phyloP scores from a whole-genome alignment of 2,888 invertebrate species.

The Tachina lurida region DNA sequence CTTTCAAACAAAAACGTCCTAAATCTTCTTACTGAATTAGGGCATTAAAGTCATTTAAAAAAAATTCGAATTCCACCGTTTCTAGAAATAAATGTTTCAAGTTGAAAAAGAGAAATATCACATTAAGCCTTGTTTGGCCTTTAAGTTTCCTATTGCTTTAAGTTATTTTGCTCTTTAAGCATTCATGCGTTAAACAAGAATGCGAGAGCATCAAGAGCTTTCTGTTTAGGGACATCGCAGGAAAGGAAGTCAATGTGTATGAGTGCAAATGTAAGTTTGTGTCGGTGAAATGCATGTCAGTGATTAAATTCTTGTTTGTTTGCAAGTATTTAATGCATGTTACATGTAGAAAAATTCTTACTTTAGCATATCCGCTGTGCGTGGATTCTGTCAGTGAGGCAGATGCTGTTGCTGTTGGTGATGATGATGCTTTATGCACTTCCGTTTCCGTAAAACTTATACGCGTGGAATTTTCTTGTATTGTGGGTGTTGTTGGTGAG shows the following conservation, averaged over 20 bases:
- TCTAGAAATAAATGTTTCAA: background rate
- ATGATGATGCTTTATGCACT: slow-evolving; percentile 59
- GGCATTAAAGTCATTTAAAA: background rate
- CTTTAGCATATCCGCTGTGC: slow-evolving; percentile 71
- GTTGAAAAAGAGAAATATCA: background rate
- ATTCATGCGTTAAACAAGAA: slow-evolving; percentile 54
- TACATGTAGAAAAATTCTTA: slow-evolving; percentile 66
- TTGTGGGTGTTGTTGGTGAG: slow-evolving; percentile 48
- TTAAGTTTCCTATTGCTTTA: background rate
- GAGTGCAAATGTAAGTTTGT: slow-evolving; percentile 14
- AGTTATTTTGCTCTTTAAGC: background rate
- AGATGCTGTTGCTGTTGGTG: slow-evolving; percentile 40
- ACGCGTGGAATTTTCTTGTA: slow-evolving; percentile 38
- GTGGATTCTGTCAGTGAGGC: slow-evolving; percentile 37
- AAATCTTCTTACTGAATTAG: too few relatives aligned
- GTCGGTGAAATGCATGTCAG: slow-evolving; percentile 25
- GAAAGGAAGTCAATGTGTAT: slow-evolving; percentile 10
- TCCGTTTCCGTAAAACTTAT: slow-evolving; percentile 67
- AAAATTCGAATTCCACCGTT: background rate
- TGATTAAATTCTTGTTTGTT: slow-evolving; percentile 50
- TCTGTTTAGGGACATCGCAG: background rate
- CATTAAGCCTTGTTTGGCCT: background rate
- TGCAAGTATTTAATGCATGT: slow-evolving; percentile 22
- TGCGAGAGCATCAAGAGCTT: slow-evolving; percentile 11
- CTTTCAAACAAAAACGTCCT: too few relatives aligned